These are phyloP conservation scores for Spilogale gracilis DNA, from an alignment of 2,113 vertebrate species.

Conservation along the genomic window DNA sequence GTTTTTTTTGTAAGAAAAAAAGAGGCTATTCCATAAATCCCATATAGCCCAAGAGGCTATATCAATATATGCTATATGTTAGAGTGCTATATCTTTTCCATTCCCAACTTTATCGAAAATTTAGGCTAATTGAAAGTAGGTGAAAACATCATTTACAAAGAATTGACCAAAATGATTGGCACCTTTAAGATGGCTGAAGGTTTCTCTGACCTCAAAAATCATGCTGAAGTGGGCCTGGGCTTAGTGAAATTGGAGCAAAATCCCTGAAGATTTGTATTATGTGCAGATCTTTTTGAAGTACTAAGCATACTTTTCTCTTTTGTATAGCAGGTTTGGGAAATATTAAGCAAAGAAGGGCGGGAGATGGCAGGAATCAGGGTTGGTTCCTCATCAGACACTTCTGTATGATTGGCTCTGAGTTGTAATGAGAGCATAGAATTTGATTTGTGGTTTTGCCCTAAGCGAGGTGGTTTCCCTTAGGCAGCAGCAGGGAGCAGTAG, in stretches of 20 bases:
- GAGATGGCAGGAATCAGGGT: neutral
- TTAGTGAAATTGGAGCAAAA: slow-evolving; percentile 32
- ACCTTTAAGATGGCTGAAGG: neutral
- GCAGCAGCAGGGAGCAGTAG: neutral
- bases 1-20: neutral
- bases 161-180: slow-evolving; percentile 26
- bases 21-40: neutral
- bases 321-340: neutral
- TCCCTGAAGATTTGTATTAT: slow-evolving; percentile 40
- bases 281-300: neutral
- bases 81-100: neutral
- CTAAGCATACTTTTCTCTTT: neutral
- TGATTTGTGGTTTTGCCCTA: neutral
- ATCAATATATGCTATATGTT: neutral
- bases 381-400: neutral
- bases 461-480: neutral
- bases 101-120: neutral
- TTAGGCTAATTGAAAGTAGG: neutral
- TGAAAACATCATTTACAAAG: slow-evolving; percentile 16
- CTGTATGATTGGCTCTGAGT: neutral
- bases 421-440: slow-evolving; percentile 11
- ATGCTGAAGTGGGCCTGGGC: neutral
- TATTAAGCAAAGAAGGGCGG: neutral
- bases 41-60: too few relatives aligned
- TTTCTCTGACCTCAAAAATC: neutral